These are phyloP conservation scores for Habroteleia sp. DNA, from an alignment of 2,888 invertebrate genomes.

Conservation along the genomic window DNA sequence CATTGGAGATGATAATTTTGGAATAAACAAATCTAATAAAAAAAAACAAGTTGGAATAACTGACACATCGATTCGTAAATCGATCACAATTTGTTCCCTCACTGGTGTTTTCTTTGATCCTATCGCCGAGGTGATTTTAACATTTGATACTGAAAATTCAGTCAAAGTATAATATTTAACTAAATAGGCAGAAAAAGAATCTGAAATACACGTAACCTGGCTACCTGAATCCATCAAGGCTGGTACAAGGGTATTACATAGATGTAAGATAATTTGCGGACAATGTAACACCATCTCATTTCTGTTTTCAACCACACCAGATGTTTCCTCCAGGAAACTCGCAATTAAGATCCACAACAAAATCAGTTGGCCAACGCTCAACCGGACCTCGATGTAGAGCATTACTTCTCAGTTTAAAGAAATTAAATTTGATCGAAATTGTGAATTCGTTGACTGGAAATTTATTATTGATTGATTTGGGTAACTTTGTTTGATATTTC, in stretches of 20 bases:
- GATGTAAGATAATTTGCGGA: neutral
- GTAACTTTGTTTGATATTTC: too few species aligned
- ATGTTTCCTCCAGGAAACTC: neutral
- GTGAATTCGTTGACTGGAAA: too few species aligned
- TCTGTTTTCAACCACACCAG: too few species aligned
- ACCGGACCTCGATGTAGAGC: slow-evolving; percentile 1
- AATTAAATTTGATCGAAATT: too few species aligned
- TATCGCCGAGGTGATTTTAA: neutral
- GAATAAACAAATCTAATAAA: too few species aligned
- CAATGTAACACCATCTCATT: neutral
- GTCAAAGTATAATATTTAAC: too few species aligned
- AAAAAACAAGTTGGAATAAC: neutral
- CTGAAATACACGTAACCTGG: slow-evolving; percentile 1
- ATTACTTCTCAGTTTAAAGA: neutral
- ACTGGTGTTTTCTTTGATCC: neutral
- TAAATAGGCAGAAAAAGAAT: neutral
- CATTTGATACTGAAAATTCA: neutral
- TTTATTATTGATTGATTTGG: too few species aligned
- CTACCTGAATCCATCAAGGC: neutral
- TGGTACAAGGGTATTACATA: neutral
- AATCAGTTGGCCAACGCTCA: neutral
- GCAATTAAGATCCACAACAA: neutral
- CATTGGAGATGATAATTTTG: neutral
- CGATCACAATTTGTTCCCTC: neutral
- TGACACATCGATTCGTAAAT: neutral